Percentiles rank a stretch among this genome's conserved stretches.
Conservation (phyloP, 2,113 vertebrate species). For the Neoarius graeffei region DNA sequence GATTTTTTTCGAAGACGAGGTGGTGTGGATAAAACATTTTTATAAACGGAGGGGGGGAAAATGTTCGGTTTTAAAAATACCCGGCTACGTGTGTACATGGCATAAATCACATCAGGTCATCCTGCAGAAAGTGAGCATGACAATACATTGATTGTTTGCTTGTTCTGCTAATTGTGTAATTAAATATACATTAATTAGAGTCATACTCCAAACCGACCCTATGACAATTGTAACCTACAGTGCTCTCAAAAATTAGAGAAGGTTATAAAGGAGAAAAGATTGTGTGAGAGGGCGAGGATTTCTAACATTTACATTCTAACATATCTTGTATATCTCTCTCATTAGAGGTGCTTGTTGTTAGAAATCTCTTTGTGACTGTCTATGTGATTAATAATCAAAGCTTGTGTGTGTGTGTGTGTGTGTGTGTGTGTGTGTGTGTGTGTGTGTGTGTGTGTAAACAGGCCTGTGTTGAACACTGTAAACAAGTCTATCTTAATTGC, state of each 20-base stretch:
- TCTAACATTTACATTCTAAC: background rate
- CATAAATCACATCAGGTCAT: background rate
- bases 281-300: background rate
- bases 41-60: too few relatives aligned
- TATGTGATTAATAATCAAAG: background rate
- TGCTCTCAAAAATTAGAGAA: background rate
- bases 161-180: conserved; percentile 35
- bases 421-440: background rate
- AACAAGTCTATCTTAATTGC: conserved; percentile 41
- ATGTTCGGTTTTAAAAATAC: too few relatives aligned
- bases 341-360: background rate
- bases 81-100: too few relatives aligned
- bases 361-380: conserved; percentile 9
- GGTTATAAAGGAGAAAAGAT: background rate
- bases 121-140: background rate
- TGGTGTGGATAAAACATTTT: too few relatives aligned
- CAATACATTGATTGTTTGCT: conserved; percentile 16
- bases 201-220: background rate
- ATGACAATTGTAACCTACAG: conserved; percentile 12
- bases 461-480: conserved; percentile 12
- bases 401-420: background rate
- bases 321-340: background rate
- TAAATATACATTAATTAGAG: conserved; percentile 35
- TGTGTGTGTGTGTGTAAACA: background rate
- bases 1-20: too few relatives aligned